Conservation (phyloP, 1,140 invertebrate species). For the Drosophila orena region DNA sequence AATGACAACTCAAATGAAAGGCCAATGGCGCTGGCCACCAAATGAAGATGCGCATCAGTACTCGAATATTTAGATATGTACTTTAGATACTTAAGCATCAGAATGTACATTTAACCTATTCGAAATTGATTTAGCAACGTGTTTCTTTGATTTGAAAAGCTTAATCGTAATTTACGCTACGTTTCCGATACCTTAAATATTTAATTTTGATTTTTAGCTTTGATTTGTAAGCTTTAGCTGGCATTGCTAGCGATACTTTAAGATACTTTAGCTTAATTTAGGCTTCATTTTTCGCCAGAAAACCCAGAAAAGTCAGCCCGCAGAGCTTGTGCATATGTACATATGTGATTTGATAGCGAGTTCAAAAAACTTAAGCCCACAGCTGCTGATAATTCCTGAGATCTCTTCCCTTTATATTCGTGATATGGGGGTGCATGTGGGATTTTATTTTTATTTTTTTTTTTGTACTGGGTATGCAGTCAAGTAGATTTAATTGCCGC, state of each 20-base stretch:
- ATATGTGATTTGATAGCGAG: background rate
- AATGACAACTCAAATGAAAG: conserved; percentile 45
- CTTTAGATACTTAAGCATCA: background rate
- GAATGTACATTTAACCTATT: too few relatives aligned
- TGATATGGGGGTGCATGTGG: conserved; percentile 25
- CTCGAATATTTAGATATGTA: background rate
- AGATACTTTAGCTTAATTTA: too few relatives aligned
- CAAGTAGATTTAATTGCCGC: conserved; percentile 60
- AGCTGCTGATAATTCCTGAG: conserved; percentile 21
- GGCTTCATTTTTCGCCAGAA: too few relatives aligned
- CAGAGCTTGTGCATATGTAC: background rate
- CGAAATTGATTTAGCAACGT: too few relatives aligned
- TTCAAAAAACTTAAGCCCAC: background rate
- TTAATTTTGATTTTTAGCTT: too few relatives aligned
- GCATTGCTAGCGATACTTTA: too few relatives aligned
- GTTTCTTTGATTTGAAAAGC: too few relatives aligned
- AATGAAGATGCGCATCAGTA: conserved; percentile 60
- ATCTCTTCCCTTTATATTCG: conserved; percentile 6
- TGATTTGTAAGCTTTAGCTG: too few relatives aligned
- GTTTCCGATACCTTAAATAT: too few relatives aligned
- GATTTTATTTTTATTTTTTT: background rate
- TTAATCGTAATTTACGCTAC: too few relatives aligned
- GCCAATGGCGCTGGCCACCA: conserved; percentile 3
- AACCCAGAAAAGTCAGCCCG: conserved; percentile 1
- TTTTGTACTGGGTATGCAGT: conserved; percentile 21